phyloP scores from a whole-genome alignment of 2,888 invertebrate species.

The Hesperia comma region DNA sequence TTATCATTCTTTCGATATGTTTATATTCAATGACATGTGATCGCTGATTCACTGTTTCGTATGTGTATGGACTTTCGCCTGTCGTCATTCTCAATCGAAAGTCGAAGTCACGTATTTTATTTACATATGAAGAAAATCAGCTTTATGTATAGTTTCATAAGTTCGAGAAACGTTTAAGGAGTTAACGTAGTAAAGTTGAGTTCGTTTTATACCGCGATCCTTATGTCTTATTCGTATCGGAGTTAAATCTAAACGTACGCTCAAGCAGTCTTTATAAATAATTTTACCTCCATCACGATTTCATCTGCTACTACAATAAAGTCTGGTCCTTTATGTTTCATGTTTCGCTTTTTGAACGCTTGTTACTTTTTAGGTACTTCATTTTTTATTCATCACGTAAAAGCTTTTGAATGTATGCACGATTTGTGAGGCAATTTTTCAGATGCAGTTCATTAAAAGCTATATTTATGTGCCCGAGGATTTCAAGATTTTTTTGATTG shows the following conservation, averaged over 20 bases:
- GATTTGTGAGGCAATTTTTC: constrained; percentile 23
- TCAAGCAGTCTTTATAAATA: constrained; percentile 33
- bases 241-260: constrained; percentile 29
- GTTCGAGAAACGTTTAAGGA: constrained; percentile 4
- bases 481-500: not conserved
- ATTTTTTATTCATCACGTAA: constrained; percentile 35
- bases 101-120: constrained; percentile 7
- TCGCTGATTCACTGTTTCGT: constrained; percentile 3
- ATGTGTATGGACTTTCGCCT: constrained; percentile 9
- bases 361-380: constrained; percentile 14
- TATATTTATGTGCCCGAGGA: not conserved
- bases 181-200: constrained; percentile 7
- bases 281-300: constrained; percentile 37
- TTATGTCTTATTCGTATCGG: constrained; percentile 29
- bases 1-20: not conserved
- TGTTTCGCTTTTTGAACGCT: constrained; percentile 31
- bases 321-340: constrained; percentile 29
- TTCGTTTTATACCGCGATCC: constrained; percentile 19
- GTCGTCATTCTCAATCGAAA: constrained; percentile 14
- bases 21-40: not conserved
- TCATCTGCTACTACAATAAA: constrained; percentile 37
- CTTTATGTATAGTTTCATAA: constrained; percentile 15
- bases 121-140: constrained; percentile 12
- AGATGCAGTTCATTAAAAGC: constrained; percentile 18
- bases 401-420: constrained; percentile 35